Evolutionary conservation across 2,797 vertebrate species (phyloP), one percentile per base, ranked within the genome.

Genomic region (Triplophysa bombifrons): DNA sequence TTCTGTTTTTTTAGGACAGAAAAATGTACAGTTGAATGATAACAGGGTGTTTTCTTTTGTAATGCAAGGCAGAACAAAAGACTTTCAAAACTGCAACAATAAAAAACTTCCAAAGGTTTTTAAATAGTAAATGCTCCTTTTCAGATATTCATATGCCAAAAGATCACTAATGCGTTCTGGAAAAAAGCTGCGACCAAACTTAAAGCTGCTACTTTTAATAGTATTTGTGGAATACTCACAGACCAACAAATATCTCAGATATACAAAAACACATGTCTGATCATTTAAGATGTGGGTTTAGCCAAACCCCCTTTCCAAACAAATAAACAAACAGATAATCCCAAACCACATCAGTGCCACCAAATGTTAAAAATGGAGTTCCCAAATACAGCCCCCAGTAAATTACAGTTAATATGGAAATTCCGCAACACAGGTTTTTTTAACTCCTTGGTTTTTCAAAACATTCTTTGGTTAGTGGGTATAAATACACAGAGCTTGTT

Each of bases 401-500:
- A 60, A 64, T 53, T 68, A 60, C 60, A 20, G 50, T 14, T 78
- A 38, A 56, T 81, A 20, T 76, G 76, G 64, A 82, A 80, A 78
- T 41, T 75, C 61, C 67, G 70, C 38, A 65, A 80, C 53, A 61
- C 60, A 79, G 78, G 75, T 77, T 58, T 72, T 27, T 80, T 76
- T 63, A 58, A 61, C 17, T 61, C 14, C 27, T 61, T 17, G 60
- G 27, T 64, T 83, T 64, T 83, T 74, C 72, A 75, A 78, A 72
- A 64, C 22, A 38, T 66, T 77, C 63, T 84, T 81, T 56, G 82
- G 78, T 69, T 70, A 77, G 61, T 48, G 67, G 77, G 82, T 80
- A 76, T 79, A 84, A 84, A 90, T 84, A 84, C 46, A 78, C 79
- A 73, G 55, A 44, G 83, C 89, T 90, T 87, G 79, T 85, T 77